phyloP scores from a whole-genome alignment of 2,888 invertebrate genomes.

The Catocala nupta region DNA sequence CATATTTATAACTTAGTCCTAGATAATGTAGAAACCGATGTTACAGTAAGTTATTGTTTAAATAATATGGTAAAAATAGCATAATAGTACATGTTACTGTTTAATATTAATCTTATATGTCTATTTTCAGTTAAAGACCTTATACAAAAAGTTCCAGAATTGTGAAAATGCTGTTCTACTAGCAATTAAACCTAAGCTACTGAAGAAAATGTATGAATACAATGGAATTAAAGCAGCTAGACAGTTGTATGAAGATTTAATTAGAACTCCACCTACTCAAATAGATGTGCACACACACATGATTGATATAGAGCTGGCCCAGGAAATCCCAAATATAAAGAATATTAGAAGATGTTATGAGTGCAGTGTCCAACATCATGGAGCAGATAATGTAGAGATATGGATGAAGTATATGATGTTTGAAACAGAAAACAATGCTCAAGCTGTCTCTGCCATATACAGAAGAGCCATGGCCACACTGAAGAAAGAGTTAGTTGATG shows the following conservation, averaged over 20 bases:
- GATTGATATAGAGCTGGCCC: conserved; percentile 85
- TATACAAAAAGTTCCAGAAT: conserved; percentile 76
- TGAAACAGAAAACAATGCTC: conserved; percentile 88
- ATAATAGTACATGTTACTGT: too few relatives aligned
- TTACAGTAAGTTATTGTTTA: conserved; percentile 64
- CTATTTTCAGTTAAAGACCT: conserved; percentile 72
- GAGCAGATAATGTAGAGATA: conserved; percentile 88
- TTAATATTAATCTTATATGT: not conserved
- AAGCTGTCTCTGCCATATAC: conserved; percentile 86
- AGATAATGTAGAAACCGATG: conserved; percentile 68
- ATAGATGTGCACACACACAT: conserved; percentile 89
- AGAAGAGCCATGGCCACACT: conserved; percentile 89
- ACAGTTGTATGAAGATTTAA: conserved; percentile 88
- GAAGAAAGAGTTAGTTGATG: conserved; percentile 82
- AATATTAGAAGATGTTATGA: conserved; percentile 88
- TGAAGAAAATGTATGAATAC: conserved; percentile 86
- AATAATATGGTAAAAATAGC: not conserved
- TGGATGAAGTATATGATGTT: conserved; percentile 92
- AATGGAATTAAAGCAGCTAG: conserved; percentile 88
- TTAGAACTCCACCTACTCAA: conserved; percentile 87
- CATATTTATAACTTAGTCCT: conserved; percentile 72
- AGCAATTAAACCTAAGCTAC: conserved; percentile 87
- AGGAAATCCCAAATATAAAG: conserved; percentile 79
- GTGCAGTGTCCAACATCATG: conserved; percentile 89
- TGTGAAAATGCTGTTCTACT: conserved; percentile 82